Base-by-base conservation (phyloP, 2,797 vertebrate genomes). In the Sebastes paucispinis region DNA sequence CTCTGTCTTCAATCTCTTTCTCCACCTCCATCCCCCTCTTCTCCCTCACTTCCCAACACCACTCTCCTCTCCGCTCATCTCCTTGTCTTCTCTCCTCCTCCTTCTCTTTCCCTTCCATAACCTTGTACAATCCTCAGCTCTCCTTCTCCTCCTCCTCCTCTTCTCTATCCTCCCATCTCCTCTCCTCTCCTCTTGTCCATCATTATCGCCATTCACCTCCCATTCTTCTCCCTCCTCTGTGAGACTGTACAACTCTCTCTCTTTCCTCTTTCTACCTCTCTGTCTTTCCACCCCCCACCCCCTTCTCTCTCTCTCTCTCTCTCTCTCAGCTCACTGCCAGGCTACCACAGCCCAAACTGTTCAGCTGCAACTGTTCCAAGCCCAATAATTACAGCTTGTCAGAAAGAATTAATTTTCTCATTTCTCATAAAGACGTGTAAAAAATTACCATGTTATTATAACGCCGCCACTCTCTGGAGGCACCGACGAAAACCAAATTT, bases 351-450 rank as follows among this genome's bases (percentile, higher is more conserved):
- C 96, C 96, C 96, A 97, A 98, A 98, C 97, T 98, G 97, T 97
- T 99, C 97, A 97, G 97, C 97, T 98, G 98, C 96, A 95, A 97
- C 97, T 96, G 97, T 98, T 99, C 98, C 98, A 98, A 98, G 97
- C 97, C 96, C 97, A 98, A 99, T 99, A 99, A 99, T 99, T 99
- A 98, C 98, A 98, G 98, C 97, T 99, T 99, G 98, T 99, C 98
- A 99, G 97, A 98, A 99, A 97, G 97, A 98, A 99, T 99, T 98
- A 98, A 99, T 99, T 99, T 98, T 98, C 98, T 97, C 98, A 99
- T 99, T 99, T 98, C 98, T 99, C 98, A 99, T 98, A 98, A 98
- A 98, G 98, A 98, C 97, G 97, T 98, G 98, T 98, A 92, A 91
- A 94, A 98, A 99, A 99, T 99, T 98, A 98, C 97, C 98, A 98